Base-by-base conservation (phyloP, 2,888 invertebrate species). In the Andrena praecox region DNA sequence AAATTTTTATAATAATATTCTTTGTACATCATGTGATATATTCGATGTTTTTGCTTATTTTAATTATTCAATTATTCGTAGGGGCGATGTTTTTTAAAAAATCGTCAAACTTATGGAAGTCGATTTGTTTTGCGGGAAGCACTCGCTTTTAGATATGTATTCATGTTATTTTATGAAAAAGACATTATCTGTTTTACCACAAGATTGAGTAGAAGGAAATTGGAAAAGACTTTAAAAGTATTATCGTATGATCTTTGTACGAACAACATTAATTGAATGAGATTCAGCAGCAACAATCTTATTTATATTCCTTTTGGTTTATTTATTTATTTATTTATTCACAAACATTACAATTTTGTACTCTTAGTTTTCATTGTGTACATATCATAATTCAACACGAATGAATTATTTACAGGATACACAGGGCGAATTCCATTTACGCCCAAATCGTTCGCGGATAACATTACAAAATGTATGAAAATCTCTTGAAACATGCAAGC, bases 311-410 rank as follows among this genome's bases (percentile, higher is more conserved):
- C 12, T 16, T 10, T 16, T 24, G 56, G 52, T 52, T 56, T 5
- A 31, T 69, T 42, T 33, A 50, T 63, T 42, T 33, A 50, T 63
- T 63, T 48, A 16, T 63, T 56, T 33, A 60, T 10, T 33, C 16
- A 4, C 62, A 62, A n/a, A 31, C 16, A 48, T 33, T 62, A 42
- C 16, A 42, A 42, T 68, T 33, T 60, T 42, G 10, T 7, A 59
- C 50, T 20, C 33, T 59, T 59, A 24, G 2, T 63, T 69, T 35
- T 29, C 70, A 52, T 72, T 56, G 10, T 82, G 71, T 82, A 76
- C 8, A 76, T 82, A 81, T 48, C 56, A 82, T 66, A 42, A 35
- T 31, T 66, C 33, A 27, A 7, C 50, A 20, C 29, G 29, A 64
- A 2, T 59, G 16, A 50, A n/a, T 24, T 56, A 54, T 10, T 42